Evolutionary conservation across 2,888 invertebrate genomes (phyloP), one percentile per base, ranked within the genome.

Genomic region (Heteropelma amictum): DNA sequence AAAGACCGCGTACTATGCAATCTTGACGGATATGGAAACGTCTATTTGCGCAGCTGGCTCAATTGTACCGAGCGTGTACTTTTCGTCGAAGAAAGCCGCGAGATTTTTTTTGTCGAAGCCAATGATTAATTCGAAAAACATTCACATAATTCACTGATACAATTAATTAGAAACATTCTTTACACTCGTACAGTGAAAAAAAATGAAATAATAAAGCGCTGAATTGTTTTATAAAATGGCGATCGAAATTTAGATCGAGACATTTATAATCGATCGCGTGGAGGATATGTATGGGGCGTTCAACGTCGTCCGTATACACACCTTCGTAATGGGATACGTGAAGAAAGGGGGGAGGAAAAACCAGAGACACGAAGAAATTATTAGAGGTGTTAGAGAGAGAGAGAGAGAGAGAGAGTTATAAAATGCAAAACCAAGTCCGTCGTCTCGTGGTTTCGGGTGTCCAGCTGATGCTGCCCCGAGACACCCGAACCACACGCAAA

Each of bases 371-470:
- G 33, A n/a, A n/a, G 33, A 33, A 2, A n/a, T 0, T 1, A n/a
- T n/a, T n/a, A n/a, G 33, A 33, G 33, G 33, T 33, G 10, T 10
- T n/a, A n/a, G 17, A n/a, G 47, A n/a, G 23, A 21, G 17, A 21
- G 6, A 53, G 19, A 49, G 54, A 35, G 42, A 47, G 38, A 8
- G 38, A 26, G 26, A 35, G 49, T 45, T 51, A 47, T 30, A 53
- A 53, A 45, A 65, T 51, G 53, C 60, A 17, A 40, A 47, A 47
- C 45, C 60, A 61, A 40, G 35, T 64, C 68, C 58, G 33, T 58
- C 51, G 26, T 53, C 40, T 68, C 64, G 64, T 35, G 73, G 69
- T 74, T 74, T 74, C 73, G 73, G 64, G 69, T 74, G 69, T 74
- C 73, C 69, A 65, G 69, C 69, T 69, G 69, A 12, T 53, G 47